phyloP scores from a whole-genome alignment of 2,888 invertebrate species.

The Andrena chrysosceles region DNA sequence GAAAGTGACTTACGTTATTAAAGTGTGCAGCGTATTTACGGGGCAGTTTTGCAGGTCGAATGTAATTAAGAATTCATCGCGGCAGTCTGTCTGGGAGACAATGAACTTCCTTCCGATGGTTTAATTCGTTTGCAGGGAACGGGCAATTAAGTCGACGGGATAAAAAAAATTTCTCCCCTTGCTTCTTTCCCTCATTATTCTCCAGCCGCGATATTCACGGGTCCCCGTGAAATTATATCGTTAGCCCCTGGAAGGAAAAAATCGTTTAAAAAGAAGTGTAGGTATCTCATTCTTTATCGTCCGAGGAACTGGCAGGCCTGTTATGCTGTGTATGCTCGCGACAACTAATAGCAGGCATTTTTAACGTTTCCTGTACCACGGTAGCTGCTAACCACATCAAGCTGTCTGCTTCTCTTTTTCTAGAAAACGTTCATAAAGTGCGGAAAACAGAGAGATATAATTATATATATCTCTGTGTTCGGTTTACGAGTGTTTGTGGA shows the following conservation, averaged over 20 bases:
- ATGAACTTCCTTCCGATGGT: constrained; percentile 36
- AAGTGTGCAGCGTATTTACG: neutral
- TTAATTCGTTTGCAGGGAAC: constrained; percentile 30
- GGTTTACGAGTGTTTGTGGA: too few relatives aligned
- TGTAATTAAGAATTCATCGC: constrained; percentile 33
- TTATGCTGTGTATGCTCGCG: constrained; percentile 23
- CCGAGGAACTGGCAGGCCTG: constrained; percentile 37
- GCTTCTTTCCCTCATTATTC: constrained; percentile 18
- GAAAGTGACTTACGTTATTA: neutral
- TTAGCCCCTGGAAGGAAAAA: constrained; percentile 39
- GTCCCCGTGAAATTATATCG: constrained; percentile 31
- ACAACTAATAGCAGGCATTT: constrained; percentile 51
- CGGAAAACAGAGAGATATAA: neutral
- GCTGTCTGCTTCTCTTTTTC: constrained; percentile 1
- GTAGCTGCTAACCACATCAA: constrained; percentile 14
- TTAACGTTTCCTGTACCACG: constrained; percentile 29
- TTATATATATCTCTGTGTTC: too few relatives aligned
- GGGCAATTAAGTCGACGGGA: constrained; percentile 27
- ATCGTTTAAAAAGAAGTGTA: constrained; percentile 28
- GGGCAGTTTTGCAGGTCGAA: constrained; percentile 1
- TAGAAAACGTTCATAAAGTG: neutral
- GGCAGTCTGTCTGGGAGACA: constrained; percentile 25
- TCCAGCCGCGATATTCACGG: constrained; percentile 13
- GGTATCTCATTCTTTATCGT: constrained; percentile 60
- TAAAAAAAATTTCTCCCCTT: constrained; percentile 20